Percentiles rank a stretch among this genome's conserved stretches.
Conservation (phyloP, 2,797 vertebrate genomes). For the Amniataba percoides region DNA sequence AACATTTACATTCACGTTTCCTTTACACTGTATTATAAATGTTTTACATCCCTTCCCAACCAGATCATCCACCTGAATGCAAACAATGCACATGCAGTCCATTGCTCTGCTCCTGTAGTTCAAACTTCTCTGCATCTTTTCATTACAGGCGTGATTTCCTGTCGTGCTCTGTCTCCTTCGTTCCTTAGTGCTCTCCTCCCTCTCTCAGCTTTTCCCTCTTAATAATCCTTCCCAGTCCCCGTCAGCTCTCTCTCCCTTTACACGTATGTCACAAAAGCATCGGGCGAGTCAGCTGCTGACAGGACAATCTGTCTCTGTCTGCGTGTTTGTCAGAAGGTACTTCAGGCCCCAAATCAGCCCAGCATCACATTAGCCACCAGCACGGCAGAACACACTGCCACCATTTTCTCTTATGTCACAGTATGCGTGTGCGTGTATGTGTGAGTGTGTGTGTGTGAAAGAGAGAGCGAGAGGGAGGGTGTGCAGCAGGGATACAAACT, state of each 20-base stretch:
- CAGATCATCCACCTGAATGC: neutral
- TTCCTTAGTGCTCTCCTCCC: neutral
- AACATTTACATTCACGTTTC: neutral
- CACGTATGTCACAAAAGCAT: conserved; percentile 24
- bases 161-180: neutral
- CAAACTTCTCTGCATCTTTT: neutral
- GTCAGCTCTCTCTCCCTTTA: neutral
- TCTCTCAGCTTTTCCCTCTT: neutral
- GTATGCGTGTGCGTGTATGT: neutral
- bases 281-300: conserved; percentile 16
- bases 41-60: neutral
- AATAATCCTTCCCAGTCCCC: neutral
- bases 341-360: conserved; percentile 39
- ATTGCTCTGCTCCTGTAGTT: neutral
- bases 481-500: neutral
- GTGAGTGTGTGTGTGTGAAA: neutral
- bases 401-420: conserved; percentile 36
- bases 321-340: conserved; percentile 39
- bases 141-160: neutral
- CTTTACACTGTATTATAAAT: neutral
- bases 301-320: conserved; percentile 51
- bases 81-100: neutral
- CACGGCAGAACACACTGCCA: conserved; percentile 41
- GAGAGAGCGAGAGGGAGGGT: neutral
- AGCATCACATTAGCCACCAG: conserved; percentile 38